phyloP scores from a whole-genome alignment of 2,888 invertebrate genomes.

The Synergus gifuensis region DNA sequence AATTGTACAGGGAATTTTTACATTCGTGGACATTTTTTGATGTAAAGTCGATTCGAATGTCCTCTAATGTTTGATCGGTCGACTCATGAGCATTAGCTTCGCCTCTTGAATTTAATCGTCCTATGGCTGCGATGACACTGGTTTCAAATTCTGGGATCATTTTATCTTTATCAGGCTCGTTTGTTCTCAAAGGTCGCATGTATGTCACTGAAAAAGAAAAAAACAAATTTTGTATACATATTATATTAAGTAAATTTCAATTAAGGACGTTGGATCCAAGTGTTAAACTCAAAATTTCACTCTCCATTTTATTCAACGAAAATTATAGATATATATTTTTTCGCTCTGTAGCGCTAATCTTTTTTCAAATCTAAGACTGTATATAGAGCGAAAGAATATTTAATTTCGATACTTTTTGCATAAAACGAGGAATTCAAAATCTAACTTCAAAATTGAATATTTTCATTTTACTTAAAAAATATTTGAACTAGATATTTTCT shows the following conservation, averaged over 20 bases:
- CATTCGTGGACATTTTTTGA: constrained; percentile 85
- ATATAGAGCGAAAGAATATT: too few species aligned
- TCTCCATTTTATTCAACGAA: too few species aligned
- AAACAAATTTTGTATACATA: not conserved
- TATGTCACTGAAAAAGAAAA: constrained; percentile 81
- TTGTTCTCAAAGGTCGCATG: constrained; percentile 87
- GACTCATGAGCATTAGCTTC: constrained; percentile 92
- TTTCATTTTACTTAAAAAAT: too few species aligned
- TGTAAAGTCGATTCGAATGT: constrained; percentile 89
- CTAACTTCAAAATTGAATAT: too few species aligned
- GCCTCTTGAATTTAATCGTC: constrained; percentile 87
- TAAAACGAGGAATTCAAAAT: too few species aligned
- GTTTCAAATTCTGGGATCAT: constrained; percentile 85
- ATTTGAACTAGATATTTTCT: too few species aligned
- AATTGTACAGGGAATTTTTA: constrained; percentile 82
- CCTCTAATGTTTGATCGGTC: constrained; percentile 85
- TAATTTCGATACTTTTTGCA: too few species aligned
- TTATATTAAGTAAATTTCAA: not conserved
- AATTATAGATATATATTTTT: too few species aligned
- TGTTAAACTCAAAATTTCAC: too few species aligned
- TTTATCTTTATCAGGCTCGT: constrained; percentile 85
- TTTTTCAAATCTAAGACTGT: too few species aligned
- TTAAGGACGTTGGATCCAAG: not conserved
- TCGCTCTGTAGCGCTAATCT: too few species aligned
- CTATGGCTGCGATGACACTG: constrained; percentile 93